Conservation (phyloP, 2,888 invertebrate genomes). For the Cryptocephalus primarius region DNA sequence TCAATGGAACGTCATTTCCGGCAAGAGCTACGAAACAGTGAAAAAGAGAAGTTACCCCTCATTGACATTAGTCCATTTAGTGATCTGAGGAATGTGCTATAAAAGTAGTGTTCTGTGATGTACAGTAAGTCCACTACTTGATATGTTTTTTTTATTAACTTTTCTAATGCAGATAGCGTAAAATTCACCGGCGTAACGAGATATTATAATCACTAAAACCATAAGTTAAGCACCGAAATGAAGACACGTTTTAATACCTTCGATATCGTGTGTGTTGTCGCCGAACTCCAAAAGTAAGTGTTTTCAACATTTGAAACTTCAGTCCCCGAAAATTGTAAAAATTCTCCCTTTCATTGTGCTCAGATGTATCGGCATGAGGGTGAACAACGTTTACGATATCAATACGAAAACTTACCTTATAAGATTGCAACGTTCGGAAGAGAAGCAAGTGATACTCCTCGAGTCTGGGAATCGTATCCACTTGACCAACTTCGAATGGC, state of each 20-base stretch:
- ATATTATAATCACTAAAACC: too few relatives aligned
- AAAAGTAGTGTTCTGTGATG: too few relatives aligned
- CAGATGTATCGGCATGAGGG: conserved; percentile 81
- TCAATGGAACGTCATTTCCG: too few relatives aligned
- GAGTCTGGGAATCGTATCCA: conserved; percentile 95
- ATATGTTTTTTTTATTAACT: too few relatives aligned
- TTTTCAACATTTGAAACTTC: neutral
- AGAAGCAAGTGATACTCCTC: conserved; percentile 76
- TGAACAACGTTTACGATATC: conserved; percentile 95
- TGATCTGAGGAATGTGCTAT: too few relatives aligned
- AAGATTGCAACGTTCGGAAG: conserved; percentile 71
- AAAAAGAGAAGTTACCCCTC: too few relatives aligned
- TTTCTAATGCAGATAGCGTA: too few relatives aligned
- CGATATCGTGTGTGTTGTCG: conserved; percentile 81
- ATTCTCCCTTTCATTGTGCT: neutral
- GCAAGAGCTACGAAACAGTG: too few relatives aligned
- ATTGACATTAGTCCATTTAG: too few relatives aligned
- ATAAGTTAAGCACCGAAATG: conserved; percentile 46
- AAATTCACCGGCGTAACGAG: too few relatives aligned
- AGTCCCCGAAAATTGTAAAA: neutral
- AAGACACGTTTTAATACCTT: conserved; percentile 88
- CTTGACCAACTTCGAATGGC: conserved; percentile 95
- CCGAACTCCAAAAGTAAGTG: conserved; percentile 73
- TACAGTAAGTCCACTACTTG: too few relatives aligned
- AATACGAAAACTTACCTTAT: conserved; percentile 94